Base-by-base conservation (phyloP, 2,797 vertebrate genomes). In the Iguana delicatissima region DNA sequence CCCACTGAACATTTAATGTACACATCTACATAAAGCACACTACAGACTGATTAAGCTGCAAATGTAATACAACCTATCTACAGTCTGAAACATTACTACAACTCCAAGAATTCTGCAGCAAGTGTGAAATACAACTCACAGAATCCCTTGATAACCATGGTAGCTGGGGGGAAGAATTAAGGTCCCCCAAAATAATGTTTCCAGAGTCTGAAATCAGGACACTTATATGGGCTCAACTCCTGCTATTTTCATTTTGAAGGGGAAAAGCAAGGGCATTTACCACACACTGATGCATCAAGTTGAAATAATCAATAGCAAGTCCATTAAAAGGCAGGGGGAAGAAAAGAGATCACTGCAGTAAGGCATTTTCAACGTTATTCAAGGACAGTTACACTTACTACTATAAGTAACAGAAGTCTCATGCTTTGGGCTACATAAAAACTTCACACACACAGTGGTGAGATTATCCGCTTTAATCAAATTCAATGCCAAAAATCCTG, bases 251-350 rank as follows among this genome's bases (percentile, higher is more conserved):
- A 73, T 57, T 72, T 72, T 5, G 55, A 76, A 84, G 42, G 26
- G 10, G 3, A 32, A 42, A 46, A 52, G 83, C 29, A 91, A 85
- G 80, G 67, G 42, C 79, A 87, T 2, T 16, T 42, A 22, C 81
- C 73, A 4, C n/a, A 91, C 52, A 84, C 29, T 81, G 52, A 62
- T 0, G 0, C 2, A 74, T 76, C 85, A 91, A 87, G 86, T 82
- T 62, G 50, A 82, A 80, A 79, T 1, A 92, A 82, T 74, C 42
- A 87, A 64, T 77, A 82, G 89, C 38, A 84, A 88, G 10, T 88
- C 3, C 4, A 22, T 87, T 20, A 29, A 64, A 0, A 1, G 18
- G 77, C 67, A 42, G 91, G 89, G 89, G 82, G 1, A 16, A 92
- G 80, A 64, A 9, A 72, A 59, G 59, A 72, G 72, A 9, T 24